Base-by-base conservation (phyloP, 2,113 vertebrate genomes). In the Poeciliopsis prolifica region DNA sequence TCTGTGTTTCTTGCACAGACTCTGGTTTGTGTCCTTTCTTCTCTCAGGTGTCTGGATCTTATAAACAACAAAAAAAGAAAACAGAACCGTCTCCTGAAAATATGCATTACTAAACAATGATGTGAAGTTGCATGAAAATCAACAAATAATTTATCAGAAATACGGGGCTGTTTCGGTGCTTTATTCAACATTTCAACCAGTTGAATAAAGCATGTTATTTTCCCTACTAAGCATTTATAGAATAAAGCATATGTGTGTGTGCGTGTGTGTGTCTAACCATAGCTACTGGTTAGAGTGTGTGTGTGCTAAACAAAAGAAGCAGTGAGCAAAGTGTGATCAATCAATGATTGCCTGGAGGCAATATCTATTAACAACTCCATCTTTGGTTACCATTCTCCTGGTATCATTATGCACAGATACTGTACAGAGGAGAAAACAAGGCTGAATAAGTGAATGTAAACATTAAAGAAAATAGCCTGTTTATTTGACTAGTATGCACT, bases 291-390 rank as follows among this genome's bases (percentile, higher is more conserved):
- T 61, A 65, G 51, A 68, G 72, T 76, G 30, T 69, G 37, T 33
- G 51, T 22, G 29, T 48, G 8, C 33, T n/a, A 67, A 71, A 54
- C 69, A 68, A 78, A 73, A 78, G 30, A n/a, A 75, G 64, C 40
- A 7, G 24, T 70, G 68, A 75, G 44, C 65, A 82, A 80, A 74
- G 60, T 81, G 77, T 79, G 80, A 87, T 86, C 75, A 85, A 85
- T 87, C 76, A 61, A 75, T 88, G 67, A 78, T 72, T 70, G 75
- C 75, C 78, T 69, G 42, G 1, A 28, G 85, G 71, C 33, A 64
- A 24, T 40, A 62, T 86, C 82, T 87, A 86, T 85, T 84, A 87
- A 84, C 82, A 74, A 84, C 81, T 81, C 58, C 51, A 72, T 88
- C 73, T 68, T 44, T 63, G 72, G 5, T 10, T 81, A 86, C 84